phyloP scores from a whole-genome alignment of 2,113 vertebrate genomes.

The Cololabis saira region DNA sequence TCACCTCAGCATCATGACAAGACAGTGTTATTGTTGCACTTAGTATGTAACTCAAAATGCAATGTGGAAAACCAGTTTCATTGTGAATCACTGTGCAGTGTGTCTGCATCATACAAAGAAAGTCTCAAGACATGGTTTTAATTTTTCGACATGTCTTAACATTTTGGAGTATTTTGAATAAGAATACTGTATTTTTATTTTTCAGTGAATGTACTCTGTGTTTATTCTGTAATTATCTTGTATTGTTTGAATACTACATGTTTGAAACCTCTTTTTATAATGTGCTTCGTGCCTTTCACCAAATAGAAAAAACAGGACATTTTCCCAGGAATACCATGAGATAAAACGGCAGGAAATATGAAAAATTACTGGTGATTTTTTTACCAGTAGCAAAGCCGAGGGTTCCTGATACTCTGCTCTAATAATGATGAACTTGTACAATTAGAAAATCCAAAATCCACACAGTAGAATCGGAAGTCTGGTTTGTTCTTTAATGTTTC shows the following conservation, averaged over 20 bases:
- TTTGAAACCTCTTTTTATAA: slow-evolving; percentile 35
- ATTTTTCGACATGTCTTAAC: slow-evolving; percentile 18
- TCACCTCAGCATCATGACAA: slow-evolving; percentile 47
- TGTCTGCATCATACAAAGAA: slow-evolving; percentile 27
- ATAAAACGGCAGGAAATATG: background rate
- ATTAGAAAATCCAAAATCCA: too few species aligned
- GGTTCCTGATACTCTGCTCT: background rate
- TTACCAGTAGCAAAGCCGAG: slow-evolving; percentile 7
- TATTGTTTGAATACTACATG: slow-evolving; percentile 29
- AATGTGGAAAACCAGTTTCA: slow-evolving; percentile 29
- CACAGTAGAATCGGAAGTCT: background rate
- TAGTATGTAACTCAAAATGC: slow-evolving; percentile 41
- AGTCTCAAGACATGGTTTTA: slow-evolving; percentile 19
- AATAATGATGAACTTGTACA: background rate
- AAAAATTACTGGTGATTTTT: slow-evolving; percentile 12
- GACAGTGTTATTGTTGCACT: slow-evolving; percentile 70
- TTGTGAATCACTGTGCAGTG: slow-evolving; percentile 36
- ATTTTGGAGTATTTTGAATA: slow-evolving; percentile 26
- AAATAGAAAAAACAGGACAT: slow-evolving; percentile 13
- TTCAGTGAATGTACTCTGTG: slow-evolving; percentile 49
- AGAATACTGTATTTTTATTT: slow-evolving; percentile 44
- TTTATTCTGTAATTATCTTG: slow-evolving; percentile 30
- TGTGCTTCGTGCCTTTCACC: slow-evolving; percentile 66
- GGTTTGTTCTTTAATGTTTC: slow-evolving; percentile 6
- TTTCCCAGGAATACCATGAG: background rate